Evolutionary conservation across 2,888 invertebrate genomes (phyloP).

Genomic region (Proisotoma minuta): DNA sequence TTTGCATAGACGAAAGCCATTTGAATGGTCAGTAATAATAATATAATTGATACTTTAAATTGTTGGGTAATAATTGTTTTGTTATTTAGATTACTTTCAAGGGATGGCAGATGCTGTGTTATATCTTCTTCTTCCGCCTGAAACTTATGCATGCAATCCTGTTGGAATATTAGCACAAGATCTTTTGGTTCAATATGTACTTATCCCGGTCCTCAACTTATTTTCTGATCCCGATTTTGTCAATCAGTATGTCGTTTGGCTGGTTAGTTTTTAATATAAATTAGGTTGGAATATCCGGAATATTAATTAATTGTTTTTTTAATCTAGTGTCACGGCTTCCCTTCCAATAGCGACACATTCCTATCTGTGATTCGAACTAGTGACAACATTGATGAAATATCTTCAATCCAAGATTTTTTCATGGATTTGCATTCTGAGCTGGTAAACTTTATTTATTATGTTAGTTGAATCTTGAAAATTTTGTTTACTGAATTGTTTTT

Average conservation of each 20-base stretch:
- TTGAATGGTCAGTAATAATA: constrained; percentile 53
- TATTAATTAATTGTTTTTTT: no score
- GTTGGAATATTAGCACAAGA: constrained; percentile 72
- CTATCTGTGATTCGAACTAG: constrained; percentile 74
- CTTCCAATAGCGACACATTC: constrained; percentile 77
- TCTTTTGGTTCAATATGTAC: constrained; percentile 66
- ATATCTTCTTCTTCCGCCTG: constrained; percentile 74
- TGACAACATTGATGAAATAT: constrained; percentile 74
- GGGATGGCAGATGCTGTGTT: constrained; percentile 76
- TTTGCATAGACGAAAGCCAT: constrained; percentile 64
- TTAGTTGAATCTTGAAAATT: neutral
- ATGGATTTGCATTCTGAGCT: constrained; percentile 39
- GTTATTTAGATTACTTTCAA: constrained; percentile 64
- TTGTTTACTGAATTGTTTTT: neutral
- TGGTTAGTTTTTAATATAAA: constrained; percentile 67
- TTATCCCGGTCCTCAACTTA: constrained; percentile 66
- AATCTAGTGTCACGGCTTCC: constrained; percentile 70
- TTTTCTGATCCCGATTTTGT: constrained; percentile 86
- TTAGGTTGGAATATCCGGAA: no score
- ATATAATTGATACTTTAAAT: neutral
- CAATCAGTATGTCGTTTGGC: constrained; percentile 81
- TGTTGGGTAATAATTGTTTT: constrained; percentile 1
- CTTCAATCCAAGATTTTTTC: constrained; percentile 69
- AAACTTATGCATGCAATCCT: constrained; percentile 77
- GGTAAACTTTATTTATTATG: constrained; percentile 17